phyloP scores from a whole-genome alignment of 2,888 invertebrate species.

The Hydraecia micacea region DNA sequence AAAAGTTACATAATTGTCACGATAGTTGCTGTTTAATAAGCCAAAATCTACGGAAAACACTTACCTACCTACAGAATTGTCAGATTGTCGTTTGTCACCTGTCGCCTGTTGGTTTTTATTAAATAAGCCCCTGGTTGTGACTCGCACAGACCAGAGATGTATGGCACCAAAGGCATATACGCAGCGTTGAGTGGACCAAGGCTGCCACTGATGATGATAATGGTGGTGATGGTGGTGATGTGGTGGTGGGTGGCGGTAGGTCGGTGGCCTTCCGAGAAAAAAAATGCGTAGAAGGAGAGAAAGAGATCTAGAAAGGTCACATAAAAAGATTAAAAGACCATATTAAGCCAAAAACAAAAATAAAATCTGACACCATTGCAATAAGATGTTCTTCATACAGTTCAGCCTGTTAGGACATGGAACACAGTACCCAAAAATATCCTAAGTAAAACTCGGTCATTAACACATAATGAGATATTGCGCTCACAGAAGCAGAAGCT shows the following conservation, averaged over 20 bases:
- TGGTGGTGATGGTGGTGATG: no score
- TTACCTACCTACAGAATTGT: no score
- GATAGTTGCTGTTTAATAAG: no score
- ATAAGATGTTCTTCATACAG: constrained; percentile 1
- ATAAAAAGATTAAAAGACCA: not conserved
- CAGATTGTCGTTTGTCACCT: no score
- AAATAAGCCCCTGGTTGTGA: no score
- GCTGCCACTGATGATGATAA: not conserved
- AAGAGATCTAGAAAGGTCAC: not conserved
- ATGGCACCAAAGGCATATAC: not conserved
- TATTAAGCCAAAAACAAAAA: not conserved
- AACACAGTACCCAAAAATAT: constrained; percentile 36
- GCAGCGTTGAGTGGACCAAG: not conserved
- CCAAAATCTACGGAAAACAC: no score
- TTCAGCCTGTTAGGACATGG: not conserved
- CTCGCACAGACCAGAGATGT: not conserved
- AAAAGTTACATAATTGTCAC: no score
- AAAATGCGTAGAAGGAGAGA: not conserved
- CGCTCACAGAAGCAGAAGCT: constrained; percentile 50
- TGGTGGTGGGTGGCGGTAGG: no score
- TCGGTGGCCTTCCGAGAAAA: not conserved
- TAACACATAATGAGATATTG: constrained; percentile 45
- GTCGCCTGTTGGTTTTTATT: no score
- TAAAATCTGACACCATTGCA: constrained; percentile 7
- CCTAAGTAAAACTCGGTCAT: constrained; percentile 42